Conservation (phyloP, 2,797 vertebrate species). For the Rachycentron canadum region DNA sequence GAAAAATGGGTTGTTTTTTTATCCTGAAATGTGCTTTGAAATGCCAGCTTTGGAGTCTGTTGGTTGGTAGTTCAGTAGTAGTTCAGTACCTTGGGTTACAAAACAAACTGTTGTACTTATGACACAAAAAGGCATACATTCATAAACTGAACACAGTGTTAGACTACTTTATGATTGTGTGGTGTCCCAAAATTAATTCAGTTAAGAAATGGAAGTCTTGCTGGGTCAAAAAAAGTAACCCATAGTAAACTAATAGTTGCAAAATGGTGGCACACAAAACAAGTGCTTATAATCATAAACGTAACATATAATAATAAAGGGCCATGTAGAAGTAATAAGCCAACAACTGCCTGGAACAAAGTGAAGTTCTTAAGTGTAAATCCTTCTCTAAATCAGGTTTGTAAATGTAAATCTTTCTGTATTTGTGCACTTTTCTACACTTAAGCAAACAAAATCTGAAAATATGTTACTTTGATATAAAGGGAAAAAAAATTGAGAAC, state of each 20-base stretch:
- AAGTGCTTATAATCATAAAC: conserved; percentile 25
- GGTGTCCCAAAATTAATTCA: neutral
- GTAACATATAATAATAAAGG: conserved; percentile 18
- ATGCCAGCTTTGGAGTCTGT: conserved; percentile 17
- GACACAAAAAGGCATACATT: conserved; percentile 55
- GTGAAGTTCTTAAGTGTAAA: conserved; percentile 14
- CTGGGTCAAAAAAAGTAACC: conserved; percentile 17
- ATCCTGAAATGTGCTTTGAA: conserved; percentile 26
- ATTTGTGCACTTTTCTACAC: conserved; percentile 34
- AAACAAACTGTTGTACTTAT: conserved; percentile 11
- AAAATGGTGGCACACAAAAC: conserved; percentile 29
- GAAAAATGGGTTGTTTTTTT: conserved; percentile 17
- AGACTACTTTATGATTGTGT: conserved; percentile 40
- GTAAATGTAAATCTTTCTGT: conserved; percentile 4
- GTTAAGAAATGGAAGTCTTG: conserved; percentile 9
- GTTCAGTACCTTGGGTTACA: neutral
- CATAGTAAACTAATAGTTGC: conserved; percentile 26
- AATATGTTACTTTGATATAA: conserved; percentile 16
- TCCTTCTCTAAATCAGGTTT: neutral
- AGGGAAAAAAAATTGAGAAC: conserved; percentile 14
- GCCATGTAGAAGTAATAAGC: conserved; percentile 30
- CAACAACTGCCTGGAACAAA: conserved; percentile 1
- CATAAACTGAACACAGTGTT: conserved; percentile 60
- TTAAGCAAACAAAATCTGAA: conserved; percentile 22
- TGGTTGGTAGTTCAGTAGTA: conserved; percentile 4